Evolutionary conservation across 2,797 vertebrate genomes (phyloP), one percentile per base, ranked within the genome.

Genomic region (Otolemur crassicaudatus): DNA sequence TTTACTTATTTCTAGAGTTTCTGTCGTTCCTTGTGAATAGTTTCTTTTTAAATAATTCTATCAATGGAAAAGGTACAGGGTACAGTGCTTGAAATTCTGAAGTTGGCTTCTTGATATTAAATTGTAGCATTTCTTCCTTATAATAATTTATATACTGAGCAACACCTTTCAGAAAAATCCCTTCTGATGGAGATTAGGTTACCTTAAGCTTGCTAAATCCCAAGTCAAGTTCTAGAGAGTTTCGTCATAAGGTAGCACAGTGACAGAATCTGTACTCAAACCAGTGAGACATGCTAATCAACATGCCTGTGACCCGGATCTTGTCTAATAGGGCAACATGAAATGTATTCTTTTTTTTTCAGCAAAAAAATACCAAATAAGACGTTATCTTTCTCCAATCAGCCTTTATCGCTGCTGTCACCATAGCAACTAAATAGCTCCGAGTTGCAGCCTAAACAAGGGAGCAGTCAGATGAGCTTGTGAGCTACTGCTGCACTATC

Each of bases 41-140:
- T 98, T 96, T 98, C 97, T 98, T 98, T 98, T 98, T 98, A 98
- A 98, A 98, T 97, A 98, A 98, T 98, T 98, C 96, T 98, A 98
- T 98, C 82, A 0, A 95, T 98, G 90, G 96, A 98, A 98, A 98
- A 97, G 98, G 95, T 98, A 98, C 97, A 97, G 97, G 98, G 97
- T 98, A 96, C 94, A 90, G 98, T 99, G 97, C 95, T 98, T 98
- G 98, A 98, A 99, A 98, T 98, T 98, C 77, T 98, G 27, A 98
- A 98, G 97, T 98, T 98, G 97, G 95, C 97, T 98, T 94, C 98
- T 98, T 98, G 97, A 98, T 98, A 98, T 97, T 98, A 98, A 98
- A 98, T 98, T 98, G 98, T 98, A 97, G 97, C 98, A 98, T 96
- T 98, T 98, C 81, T 98, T 98, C 94, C 94, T 96, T 97, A 96